Evolutionary conservation across 2,797 vertebrate species (phyloP).

Genomic region (Psittacula echo): DNA sequence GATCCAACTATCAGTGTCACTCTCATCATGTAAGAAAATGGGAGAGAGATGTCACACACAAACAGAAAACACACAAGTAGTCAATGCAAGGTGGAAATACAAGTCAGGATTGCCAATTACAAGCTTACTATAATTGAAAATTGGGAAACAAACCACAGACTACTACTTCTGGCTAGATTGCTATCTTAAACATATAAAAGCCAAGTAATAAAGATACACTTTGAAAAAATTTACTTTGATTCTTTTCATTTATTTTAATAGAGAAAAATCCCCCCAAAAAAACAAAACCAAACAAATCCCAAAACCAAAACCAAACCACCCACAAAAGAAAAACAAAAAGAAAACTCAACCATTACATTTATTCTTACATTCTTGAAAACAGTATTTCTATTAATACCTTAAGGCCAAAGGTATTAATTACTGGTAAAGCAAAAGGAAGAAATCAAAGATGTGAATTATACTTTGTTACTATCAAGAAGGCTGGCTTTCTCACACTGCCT

Average conservation of each 20-base stretch:
- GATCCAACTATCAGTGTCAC: neutral
- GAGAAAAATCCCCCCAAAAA: too few relatives aligned
- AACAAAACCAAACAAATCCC: neutral
- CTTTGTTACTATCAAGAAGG: neutral
- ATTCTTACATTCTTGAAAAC: neutral
- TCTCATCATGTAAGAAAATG: neutral
- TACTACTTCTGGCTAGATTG: neutral
- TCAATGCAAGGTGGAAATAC: neutral
- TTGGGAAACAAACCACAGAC: neutral
- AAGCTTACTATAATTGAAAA: neutral
- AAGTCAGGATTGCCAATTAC: neutral
- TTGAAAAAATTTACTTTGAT: neutral
- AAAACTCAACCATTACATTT: neutral
- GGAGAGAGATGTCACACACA: neutral
- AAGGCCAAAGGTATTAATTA: neutral
- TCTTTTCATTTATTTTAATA: neutral
- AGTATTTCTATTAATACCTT: neutral
- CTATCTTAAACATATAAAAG: neutral
- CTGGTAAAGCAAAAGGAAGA: neutral
- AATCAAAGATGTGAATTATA: neutral
- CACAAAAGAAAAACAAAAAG: rapidly evolving
- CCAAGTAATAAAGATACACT: neutral
- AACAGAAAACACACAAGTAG: neutral
- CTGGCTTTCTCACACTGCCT: neutral
- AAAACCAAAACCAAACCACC: neutral